Evolutionary conservation across 1,140 invertebrate genomes (phyloP), one percentile per base, ranked within the genome.

Genomic region (Papilio polyxenes): DNA sequence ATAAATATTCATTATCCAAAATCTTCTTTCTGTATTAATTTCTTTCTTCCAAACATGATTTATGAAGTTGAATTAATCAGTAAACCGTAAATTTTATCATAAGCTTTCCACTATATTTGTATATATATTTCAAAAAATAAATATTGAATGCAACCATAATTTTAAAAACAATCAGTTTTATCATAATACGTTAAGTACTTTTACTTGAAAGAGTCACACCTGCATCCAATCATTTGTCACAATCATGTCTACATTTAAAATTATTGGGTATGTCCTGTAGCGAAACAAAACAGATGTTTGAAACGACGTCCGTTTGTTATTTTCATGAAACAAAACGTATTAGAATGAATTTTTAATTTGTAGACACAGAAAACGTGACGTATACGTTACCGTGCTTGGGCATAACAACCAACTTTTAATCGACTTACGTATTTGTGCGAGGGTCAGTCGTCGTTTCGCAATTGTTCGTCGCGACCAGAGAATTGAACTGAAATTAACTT

Each of bases 321-420:
- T 72, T 37, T 17, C 65, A 40, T 10, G 15, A 5, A 69, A 31
- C 62, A 3, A 37, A 72, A 72, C 6, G 31, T 40, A 72, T 72
- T 72, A 15, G 65, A 72, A 37, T 72, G 65, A 2, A 7, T 72
- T 72, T 72, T 72, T 72, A 72, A 65, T 72, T 72, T 37, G 13
- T 17, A 62, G 59, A 72, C 65, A 40, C 65, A 37, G 65, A 72
- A 37, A 72, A 72, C 65, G 37, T 72, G 65, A 72, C 65, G 65
- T 37, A 23, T 72, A 62, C 20, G 59, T 62, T 62, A 20, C n/a
- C 59, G 65, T 72, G 65, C 65, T 72, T 72, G 65, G 65, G 65
- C 65, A 72, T 72, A 72, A 72, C 65, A 72, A 37, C 65, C 65
- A 72, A 77, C 75, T 77, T 77, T 77, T 77, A 77, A 77, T 77